Percentiles rank a stretch among this genome's conserved stretches.
Evolutionary conservation across 2,888 invertebrate species (phyloP).

Genomic region (Pyralis farinalis): DNA sequence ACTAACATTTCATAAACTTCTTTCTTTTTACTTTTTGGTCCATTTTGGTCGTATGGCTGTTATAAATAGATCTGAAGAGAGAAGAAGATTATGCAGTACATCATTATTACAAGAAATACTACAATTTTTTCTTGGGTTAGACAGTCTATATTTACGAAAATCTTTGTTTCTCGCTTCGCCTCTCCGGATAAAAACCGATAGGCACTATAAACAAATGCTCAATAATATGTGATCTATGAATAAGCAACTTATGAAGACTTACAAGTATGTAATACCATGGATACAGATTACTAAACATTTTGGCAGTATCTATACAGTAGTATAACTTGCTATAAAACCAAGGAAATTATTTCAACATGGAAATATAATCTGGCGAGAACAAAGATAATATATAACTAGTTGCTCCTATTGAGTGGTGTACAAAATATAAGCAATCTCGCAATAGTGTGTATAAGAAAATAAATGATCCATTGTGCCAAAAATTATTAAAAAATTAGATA

Average conservation of each 20-base stretch:
- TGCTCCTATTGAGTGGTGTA: no score
- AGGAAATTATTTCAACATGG: no score
- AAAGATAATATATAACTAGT: no score
- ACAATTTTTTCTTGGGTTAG: conserved; percentile 8
- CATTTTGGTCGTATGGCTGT: conserved; percentile 1
- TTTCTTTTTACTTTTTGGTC: neutral
- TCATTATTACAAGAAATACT: conserved; percentile 13
- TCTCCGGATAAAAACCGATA: conserved; percentile 8
- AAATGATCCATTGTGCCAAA: no score
- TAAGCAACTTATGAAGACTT: conserved; percentile 6
- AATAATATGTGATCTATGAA: conserved; percentile 7
- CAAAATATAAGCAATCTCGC: no score
- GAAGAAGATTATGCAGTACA: conserved; percentile 11
- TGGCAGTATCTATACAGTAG: neutral
- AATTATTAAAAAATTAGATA: no score
- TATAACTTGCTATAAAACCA: no score
- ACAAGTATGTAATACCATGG: conserved; percentile 11
- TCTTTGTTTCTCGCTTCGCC: neutral
- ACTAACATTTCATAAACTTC: no score
- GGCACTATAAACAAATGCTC: conserved; percentile 5
- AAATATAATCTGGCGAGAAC: no score
- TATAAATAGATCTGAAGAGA: conserved; percentile 6
- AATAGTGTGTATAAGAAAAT: no score
- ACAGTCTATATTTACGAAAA: neutral
- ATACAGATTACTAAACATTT: conserved; percentile 3